Evolutionary conservation across 2,113 vertebrate species (phyloP).

Genomic region (Trichechus manatus): DNA sequence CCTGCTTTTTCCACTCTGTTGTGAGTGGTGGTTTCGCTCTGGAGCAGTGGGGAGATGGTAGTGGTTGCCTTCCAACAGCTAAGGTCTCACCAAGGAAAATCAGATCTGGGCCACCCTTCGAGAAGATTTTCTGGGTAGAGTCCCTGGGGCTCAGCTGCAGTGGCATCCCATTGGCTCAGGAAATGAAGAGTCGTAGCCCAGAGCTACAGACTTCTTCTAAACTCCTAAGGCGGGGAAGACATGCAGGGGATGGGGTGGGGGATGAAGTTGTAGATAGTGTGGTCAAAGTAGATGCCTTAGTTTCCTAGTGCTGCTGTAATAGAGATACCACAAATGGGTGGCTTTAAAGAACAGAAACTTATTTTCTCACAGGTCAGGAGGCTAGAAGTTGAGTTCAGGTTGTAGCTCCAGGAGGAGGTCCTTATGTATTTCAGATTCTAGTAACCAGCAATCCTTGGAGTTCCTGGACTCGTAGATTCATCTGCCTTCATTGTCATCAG

Average conservation of each 20-base stretch:
- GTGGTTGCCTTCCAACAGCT: background rate
- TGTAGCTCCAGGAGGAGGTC: background rate
- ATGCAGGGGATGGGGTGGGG: accelerated
- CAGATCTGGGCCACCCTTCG: background rate
- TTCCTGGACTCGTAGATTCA: background rate
- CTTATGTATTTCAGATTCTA: background rate
- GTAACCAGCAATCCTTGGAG: background rate
- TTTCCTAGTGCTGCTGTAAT: background rate
- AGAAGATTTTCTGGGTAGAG: background rate
- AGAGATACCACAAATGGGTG: background rate
- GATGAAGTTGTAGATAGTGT: background rate
- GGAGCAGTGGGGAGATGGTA: background rate
- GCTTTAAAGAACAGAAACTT: no score
- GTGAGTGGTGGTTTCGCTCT: background rate
- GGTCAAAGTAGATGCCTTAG: background rate
- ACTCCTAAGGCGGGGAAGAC: background rate
- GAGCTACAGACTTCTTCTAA: background rate
- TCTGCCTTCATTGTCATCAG: background rate
- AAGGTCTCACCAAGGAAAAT: conserved; percentile 27
- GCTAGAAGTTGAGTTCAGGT: no score
- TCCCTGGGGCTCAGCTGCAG: background rate
- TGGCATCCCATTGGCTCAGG: background rate
- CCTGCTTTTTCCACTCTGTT: background rate
- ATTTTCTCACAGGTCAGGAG: no score
- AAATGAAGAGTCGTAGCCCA: background rate